phyloP scores from a whole-genome alignment of 2,888 invertebrate species.

The Nomada ferruginata region DNA sequence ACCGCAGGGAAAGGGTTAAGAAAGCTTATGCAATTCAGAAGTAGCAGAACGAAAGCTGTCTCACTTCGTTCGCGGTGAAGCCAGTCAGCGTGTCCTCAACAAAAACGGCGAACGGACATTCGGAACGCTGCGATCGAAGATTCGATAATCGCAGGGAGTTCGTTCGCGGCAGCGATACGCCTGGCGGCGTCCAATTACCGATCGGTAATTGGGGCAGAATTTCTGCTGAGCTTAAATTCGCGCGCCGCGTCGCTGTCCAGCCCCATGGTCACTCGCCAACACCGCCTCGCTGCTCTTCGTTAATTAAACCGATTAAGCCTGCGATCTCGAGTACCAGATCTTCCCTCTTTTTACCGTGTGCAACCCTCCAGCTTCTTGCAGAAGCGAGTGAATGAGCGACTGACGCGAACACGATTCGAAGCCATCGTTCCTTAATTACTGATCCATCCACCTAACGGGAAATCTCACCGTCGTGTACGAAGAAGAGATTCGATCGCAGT shows the following conservation, averaged over 20 bases:
- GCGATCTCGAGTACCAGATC: slow-evolving; percentile 50
- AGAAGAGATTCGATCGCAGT: background rate
- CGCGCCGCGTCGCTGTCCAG: slow-evolving; percentile 64
- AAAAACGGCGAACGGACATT: slow-evolving; percentile 36
- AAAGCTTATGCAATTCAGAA: background rate
- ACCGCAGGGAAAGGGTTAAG: background rate
- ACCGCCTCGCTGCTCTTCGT: slow-evolving; percentile 60
- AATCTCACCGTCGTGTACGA: no score
- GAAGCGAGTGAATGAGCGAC: background rate
- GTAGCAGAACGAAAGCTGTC: background rate
- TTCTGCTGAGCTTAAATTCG: slow-evolving; percentile 80
- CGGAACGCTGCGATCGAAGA: slow-evolving; percentile 72
- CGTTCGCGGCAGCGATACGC: slow-evolving; percentile 77
- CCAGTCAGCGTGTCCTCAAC: background rate
- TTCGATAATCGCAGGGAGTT: slow-evolving; percentile 77
- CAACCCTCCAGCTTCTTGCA: slow-evolving; percentile 31
- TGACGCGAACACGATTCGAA: background rate
- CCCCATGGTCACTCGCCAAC: slow-evolving; percentile 63
- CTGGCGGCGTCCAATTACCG: slow-evolving; percentile 81
- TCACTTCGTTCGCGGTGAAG: background rate
- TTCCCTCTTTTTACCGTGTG: slow-evolving; percentile 43
- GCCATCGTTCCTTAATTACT: slow-evolving; percentile 42
- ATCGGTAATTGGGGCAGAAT: slow-evolving; percentile 80
- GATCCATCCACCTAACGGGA: slow-evolving; percentile 6
- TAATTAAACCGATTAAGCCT: slow-evolving; percentile 75